Percentiles rank a stretch among this genome's conserved stretches.
phyloP scores from a whole-genome alignment of 2,888 invertebrate genomes.

The Caenorhabditis doughertyi region DNA sequence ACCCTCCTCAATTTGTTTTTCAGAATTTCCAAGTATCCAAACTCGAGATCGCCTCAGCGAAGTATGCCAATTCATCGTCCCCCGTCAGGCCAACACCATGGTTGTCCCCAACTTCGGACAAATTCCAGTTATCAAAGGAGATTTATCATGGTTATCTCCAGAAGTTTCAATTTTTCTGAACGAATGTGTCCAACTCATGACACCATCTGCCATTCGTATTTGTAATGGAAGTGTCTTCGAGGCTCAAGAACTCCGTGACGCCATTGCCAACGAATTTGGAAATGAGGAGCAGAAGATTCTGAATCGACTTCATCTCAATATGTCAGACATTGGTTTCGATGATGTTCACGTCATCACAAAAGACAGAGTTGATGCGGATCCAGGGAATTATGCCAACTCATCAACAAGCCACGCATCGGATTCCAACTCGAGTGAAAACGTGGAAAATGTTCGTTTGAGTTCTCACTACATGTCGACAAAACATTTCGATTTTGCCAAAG shows the following conservation, averaged over 20 bases:
- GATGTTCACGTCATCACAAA: constrained; percentile 43
- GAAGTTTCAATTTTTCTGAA: constrained; percentile 48
- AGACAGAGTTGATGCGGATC: constrained; percentile 43
- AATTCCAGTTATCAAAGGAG: constrained; percentile 61
- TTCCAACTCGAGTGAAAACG: neutral
- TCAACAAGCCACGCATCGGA: neutral
- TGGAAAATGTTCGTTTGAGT: constrained; percentile 27
- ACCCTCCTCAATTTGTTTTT: neutral
- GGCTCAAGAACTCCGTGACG: constrained; percentile 52
- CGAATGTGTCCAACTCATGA: constrained; percentile 54
- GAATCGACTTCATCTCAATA: constrained; percentile 38
- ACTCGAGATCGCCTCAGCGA: constrained; percentile 42
- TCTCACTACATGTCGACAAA: constrained; percentile 35
- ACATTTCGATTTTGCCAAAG: constrained; percentile 77
- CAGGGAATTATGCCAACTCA: neutral
- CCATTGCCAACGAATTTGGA: constrained; percentile 45
- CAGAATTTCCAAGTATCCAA: constrained; percentile 53
- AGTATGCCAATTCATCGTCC: constrained; percentile 49
- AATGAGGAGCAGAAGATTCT: constrained; percentile 28
- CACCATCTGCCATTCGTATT: constrained; percentile 61
- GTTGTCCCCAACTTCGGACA: constrained; percentile 48
- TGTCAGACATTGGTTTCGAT: constrained; percentile 33
- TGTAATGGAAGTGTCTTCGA: constrained; percentile 70
- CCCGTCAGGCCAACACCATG: constrained; percentile 41
- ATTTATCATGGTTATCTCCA: constrained; percentile 50